phyloP scores from a whole-genome alignment of 2,888 invertebrate genomes.

The Sesia bembeciformis region DNA sequence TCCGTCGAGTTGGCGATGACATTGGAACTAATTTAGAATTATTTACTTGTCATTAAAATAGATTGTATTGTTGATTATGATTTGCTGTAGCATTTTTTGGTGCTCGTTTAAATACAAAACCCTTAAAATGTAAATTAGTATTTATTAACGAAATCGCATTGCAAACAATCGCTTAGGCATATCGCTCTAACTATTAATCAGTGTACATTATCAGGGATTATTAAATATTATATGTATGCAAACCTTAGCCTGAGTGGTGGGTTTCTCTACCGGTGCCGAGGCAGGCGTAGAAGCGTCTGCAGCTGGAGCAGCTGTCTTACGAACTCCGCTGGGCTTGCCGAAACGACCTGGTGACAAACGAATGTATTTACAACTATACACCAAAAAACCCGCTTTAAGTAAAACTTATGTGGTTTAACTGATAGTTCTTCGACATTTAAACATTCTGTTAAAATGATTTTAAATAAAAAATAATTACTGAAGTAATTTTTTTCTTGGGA shows the following conservation, averaged over 20 bases:
- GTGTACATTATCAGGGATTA: background rate
- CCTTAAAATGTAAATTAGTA: too few species aligned
- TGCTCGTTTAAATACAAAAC: too few species aligned
- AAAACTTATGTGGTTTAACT: too few species aligned
- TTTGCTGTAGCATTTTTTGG: too few species aligned
- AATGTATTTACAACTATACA: background rate
- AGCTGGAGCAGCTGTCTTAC: conserved; percentile 49
- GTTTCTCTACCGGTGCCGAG: conserved; percentile 34
- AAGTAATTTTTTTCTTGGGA: too few species aligned
- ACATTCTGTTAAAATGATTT: too few species aligned
- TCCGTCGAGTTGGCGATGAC: too few species aligned
- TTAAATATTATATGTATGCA: conserved; percentile 11
- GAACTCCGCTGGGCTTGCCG: conserved; percentile 49
- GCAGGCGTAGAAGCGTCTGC: conserved; percentile 29
- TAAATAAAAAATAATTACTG: too few species aligned
- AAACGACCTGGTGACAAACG: conserved; percentile 55
- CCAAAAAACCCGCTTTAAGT: background rate
- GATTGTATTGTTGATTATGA: too few species aligned
- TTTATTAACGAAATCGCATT: conserved; percentile 1
- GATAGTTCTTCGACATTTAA: too few species aligned
- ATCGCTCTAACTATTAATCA: conserved; percentile 6
- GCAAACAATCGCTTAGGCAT: conserved; percentile 19
- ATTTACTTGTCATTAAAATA: too few species aligned
- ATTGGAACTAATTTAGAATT: too few species aligned
- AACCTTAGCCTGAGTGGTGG: conserved; percentile 50